Evolutionary conservation across 1,140 invertebrate genomes (phyloP).

Genomic region (Prorops nasuta): DNA sequence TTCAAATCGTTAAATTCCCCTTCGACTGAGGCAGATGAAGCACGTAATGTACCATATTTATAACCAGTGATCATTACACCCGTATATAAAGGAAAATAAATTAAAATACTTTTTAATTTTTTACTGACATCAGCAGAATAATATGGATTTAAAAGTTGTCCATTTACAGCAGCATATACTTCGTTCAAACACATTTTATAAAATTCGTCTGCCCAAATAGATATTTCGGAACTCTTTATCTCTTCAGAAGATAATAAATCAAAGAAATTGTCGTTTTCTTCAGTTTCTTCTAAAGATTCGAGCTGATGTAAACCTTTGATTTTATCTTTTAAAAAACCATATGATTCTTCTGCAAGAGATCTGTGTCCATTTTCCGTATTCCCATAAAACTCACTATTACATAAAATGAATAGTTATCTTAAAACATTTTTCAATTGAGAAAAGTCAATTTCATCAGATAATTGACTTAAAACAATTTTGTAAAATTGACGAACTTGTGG

Average conservation of each 20-base stretch:
- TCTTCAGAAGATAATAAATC: neutral
- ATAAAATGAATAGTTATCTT: neutral
- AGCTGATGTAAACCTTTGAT: neutral
- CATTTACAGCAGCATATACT: neutral
- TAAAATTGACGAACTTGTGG: neutral
- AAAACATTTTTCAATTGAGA: neutral
- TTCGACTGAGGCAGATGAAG: neutral
- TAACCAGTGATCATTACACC: neutral
- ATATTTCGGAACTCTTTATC: neutral
- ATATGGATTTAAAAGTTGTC: neutral
- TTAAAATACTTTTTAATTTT: neutral
- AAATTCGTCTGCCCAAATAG: neutral
- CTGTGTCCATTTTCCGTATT: neutral
- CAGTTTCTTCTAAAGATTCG: neutral
- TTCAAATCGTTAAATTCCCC: neutral
- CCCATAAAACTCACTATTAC: neutral
- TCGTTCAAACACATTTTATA: neutral
- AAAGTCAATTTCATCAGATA: neutral
- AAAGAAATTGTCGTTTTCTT: neutral
- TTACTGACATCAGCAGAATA: neutral
- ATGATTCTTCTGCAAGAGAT: neutral
- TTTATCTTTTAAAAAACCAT: neutral
- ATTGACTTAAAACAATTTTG: neutral
- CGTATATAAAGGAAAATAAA: neutral
- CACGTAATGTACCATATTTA: neutral